Conservation (phyloP, 2,888 invertebrate species). For the Eupithecia tripunctaria region DNA sequence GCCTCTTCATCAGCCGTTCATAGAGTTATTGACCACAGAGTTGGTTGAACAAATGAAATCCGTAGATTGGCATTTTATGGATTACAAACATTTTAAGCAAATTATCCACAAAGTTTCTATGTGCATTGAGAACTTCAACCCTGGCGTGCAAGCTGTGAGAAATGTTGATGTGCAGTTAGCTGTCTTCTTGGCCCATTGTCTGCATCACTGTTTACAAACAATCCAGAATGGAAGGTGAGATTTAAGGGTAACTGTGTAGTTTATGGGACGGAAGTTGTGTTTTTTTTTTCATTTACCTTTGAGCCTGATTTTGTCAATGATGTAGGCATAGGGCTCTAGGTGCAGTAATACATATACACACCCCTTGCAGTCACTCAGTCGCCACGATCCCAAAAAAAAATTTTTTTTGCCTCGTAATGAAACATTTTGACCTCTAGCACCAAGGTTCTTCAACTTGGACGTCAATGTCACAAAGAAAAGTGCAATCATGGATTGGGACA, state of each 20-base stretch:
- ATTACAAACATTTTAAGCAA: slow-evolving; percentile 41
- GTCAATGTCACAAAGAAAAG: no score
- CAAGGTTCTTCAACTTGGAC: no score
- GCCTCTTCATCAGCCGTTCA: slow-evolving; percentile 58
- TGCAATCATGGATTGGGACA: no score
- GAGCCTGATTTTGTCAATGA: no score
- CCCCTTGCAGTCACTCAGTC: no score
- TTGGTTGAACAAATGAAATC: slow-evolving; percentile 45
- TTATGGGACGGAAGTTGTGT: no score
- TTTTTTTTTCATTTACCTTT: no score
- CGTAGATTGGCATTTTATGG: background rate
- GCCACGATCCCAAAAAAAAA: no score
- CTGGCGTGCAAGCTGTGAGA: slow-evolving; percentile 60
- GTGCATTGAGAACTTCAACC: slow-evolving; percentile 70
- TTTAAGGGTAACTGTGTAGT: background rate
- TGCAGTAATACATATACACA: no score
- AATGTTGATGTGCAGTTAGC: slow-evolving; percentile 52
- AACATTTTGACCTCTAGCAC: no score
- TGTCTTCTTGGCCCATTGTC: slow-evolving; percentile 54
- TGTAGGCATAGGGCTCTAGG: no score
- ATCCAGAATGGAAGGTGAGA: background rate
- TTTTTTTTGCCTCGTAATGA: no score
- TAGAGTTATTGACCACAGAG: slow-evolving; percentile 51
- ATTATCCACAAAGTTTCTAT: slow-evolving; percentile 58
- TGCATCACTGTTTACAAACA: slow-evolving; percentile 50